Base-by-base conservation (phyloP, 2,797 vertebrate genomes). In the Cossypha polioptera region DNA sequence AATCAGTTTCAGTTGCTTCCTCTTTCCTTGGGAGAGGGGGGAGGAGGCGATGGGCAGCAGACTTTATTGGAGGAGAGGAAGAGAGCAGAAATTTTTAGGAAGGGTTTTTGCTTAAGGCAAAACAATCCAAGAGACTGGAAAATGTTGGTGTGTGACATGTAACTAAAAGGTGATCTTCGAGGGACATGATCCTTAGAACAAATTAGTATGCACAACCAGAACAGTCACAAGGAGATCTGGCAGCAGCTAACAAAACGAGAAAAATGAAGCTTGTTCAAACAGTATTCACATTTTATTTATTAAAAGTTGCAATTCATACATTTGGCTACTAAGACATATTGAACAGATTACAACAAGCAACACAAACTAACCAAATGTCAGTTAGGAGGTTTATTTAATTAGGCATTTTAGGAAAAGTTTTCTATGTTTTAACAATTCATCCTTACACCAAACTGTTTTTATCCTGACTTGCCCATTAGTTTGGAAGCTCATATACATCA, bases 1-100 rank as follows among this genome's bases (percentile, higher is more conserved):
- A 66, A 72, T 2, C 9, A 1, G 40, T 36, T 84, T 65, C 18
- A 5, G 26, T 38, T 82, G 20, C 62, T 79, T 58, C 38, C 33
- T 57, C 59, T 55, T 65, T 45, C 22, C 25, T 55, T 45, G 26
- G 7, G 7, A 47, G 33, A 26, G 7, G 2, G 17, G 4, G 7
- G 5, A 17, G 1, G 10, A 48, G 14, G n/a, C 0, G 0, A n/a
- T 4, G 40, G 8, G 15, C 8, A 35, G 28, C 4, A 43, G 26
- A 59, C 7, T 71, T 92, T 48, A 62, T 2, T 50, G 36, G 7
- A 7, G 22, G 19, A 86, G 3, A n/a, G 9, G 24, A 81, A 81
- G 13, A 20, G 17, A 87, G 21, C 3, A 80, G 15, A 36, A 28
- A 12, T n/a, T 50, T 54, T 81, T 47, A 76, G 31, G 58, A 81